Base-by-base conservation (phyloP, 2,797 vertebrate species). In the Lagorchestes hirsutus region DNA sequence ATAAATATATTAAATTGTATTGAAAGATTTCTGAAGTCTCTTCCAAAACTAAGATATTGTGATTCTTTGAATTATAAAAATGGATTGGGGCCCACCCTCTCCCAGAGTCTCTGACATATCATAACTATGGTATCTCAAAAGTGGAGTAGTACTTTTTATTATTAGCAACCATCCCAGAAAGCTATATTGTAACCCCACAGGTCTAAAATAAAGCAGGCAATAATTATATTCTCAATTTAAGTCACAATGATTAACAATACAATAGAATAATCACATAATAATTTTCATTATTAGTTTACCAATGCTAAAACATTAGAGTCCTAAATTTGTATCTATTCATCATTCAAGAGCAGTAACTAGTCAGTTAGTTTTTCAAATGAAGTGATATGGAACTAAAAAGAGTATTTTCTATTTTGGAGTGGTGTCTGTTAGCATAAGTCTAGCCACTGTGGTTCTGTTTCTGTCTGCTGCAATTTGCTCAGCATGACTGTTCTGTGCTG, bases 91-190 rank as follows among this genome's bases (percentile, higher is more conserved):
- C 1, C 5, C 11, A 55, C 24, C 10, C 46, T 58, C 46, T 50
- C 55, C 40, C 46, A 54, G 13, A 82, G 27, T n/a, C 87, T 50
- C 12, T 14, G 16, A 34, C 74, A 9, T 8, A 4, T 18, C 6
- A 9, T 6, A 3, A 0, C 6, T 9, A 6, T 50, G 34, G 52
- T 31, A 1, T 93, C 34, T 0, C 8, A 54, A 27, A 2, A 24
- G 62, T 46, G 8, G n/a, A 50, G 18, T 27, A 13, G 56, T 4
- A 3, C 4, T 55, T 55, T 28, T 8, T 46, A 13, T 58, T 55
- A 46, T 91, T 9, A 3, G 4, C n/a, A 0, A 46, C 31, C 0
- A 24, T 13, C 29, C 46, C 74, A 58, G 93, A 50, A 74, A 93
- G 50, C 22, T 46, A 46, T 46, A 46, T 27, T 40, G 9, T 82